These are phyloP conservation scores for Hyperoplus immaculatus DNA, from an alignment of 2,797 vertebrate genomes.

Conservation along the genomic window DNA sequence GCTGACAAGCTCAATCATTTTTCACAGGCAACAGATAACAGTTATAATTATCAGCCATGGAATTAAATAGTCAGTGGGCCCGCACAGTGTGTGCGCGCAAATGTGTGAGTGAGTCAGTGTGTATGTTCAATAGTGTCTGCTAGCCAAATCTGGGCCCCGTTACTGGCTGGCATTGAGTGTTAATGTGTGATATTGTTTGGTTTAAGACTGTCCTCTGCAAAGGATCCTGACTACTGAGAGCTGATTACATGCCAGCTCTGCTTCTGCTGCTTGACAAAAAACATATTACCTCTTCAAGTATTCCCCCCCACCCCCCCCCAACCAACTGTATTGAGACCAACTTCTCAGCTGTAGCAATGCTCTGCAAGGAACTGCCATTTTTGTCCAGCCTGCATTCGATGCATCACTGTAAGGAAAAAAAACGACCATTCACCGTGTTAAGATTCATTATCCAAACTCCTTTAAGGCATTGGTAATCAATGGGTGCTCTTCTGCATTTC, in stretches of 20 bases:
- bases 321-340: constrained; percentile 43
- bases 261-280: constrained; percentile 36
- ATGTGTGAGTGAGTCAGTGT: constrained; percentile 10
- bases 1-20: constrained; percentile 75
- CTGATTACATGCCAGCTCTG: constrained; percentile 59
- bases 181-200: constrained; percentile 80
- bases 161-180: constrained; percentile 61
- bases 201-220: constrained; percentile 71
- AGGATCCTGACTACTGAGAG: constrained; percentile 51
- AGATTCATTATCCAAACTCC: constrained; percentile 45
- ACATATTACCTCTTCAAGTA: constrained; percentile 31
- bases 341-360: constrained; percentile 26
- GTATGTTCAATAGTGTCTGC: constrained; percentile 33
- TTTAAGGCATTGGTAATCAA: constrained; percentile 50
- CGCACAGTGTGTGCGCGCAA: not conserved
- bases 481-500: constrained; percentile 28
- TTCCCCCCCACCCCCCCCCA: constrained; percentile 40
- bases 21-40: constrained; percentile 73
- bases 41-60: constrained; percentile 69
- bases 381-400: constrained; percentile 7
- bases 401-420: constrained; percentile 25
- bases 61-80: constrained; percentile 62
- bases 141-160: constrained; percentile 53
- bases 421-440: constrained; percentile 18
- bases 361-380: constrained; percentile 16